A percentile compares a stretch with the other conserved stretches of the same genome.
These are phyloP conservation scores for Nomada goodeniana DNA, from an alignment of 2,888 invertebrate genomes.

Conservation along the genomic window DNA sequence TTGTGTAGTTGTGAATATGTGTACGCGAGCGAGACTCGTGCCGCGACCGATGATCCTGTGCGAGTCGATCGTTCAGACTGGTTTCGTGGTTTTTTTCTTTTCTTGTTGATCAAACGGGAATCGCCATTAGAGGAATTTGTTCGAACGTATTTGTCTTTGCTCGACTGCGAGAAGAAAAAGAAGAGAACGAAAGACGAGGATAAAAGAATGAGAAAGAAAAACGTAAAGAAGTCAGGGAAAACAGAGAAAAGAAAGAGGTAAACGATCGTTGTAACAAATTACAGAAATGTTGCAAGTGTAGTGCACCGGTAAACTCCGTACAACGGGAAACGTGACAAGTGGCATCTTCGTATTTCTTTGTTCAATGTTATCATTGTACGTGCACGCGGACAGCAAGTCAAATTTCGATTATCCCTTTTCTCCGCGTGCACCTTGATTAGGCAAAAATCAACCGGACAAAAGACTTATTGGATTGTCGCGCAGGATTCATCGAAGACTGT, in stretches of 20 bases:
- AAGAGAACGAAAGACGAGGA: constrained; percentile 18
- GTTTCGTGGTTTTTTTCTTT: background rate
- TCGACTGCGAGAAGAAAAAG: background rate
- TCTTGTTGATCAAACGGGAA: background rate
- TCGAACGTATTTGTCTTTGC: constrained; percentile 12
- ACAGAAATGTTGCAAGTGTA: background rate
- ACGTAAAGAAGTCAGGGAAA: no score
- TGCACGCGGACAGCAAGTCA: background rate
- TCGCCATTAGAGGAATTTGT: constrained; percentile 26
- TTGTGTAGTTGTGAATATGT: constrained; percentile 33
- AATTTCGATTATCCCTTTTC: background rate
- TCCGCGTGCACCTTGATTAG: constrained; percentile 5
- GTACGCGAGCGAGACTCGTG: constrained; percentile 34
- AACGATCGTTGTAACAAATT: background rate
- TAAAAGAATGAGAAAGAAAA: background rate
- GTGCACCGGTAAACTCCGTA: no score
- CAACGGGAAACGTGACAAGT: background rate
- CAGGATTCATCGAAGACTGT: background rate
- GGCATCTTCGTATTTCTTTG: constrained; percentile 7
- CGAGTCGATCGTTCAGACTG: constrained; percentile 2
- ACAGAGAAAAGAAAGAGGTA: background rate
- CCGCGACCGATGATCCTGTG: constrained; percentile 20
- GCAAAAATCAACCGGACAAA: background rate
- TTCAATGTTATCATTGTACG: constrained; percentile 7
- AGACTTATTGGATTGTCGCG: constrained; percentile 7